Conservation (phyloP, 2,797 vertebrate species). For the Pipistrellus pygmaeus region DNA sequence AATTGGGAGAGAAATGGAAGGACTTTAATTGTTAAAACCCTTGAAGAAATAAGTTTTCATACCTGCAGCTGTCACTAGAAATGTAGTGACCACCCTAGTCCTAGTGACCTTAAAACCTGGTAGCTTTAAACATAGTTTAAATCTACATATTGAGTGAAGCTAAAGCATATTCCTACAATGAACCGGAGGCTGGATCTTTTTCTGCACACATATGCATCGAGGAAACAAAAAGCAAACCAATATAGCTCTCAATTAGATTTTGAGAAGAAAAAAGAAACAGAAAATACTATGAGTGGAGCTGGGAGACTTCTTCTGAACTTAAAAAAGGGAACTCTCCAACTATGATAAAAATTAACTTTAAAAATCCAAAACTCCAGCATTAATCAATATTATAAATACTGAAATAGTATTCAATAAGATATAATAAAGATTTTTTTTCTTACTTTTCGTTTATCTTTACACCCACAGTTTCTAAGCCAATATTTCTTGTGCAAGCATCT, state of each 20-base stretch:
- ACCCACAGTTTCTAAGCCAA: conserved; percentile 90
- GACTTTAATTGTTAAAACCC: neutral
- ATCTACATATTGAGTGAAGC: neutral
- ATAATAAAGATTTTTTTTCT: conserved; percentile 52
- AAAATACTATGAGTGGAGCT: neutral
- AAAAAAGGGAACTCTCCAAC: neutral
- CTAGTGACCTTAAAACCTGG: neutral
- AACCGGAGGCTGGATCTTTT: neutral
- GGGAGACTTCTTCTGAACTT: neutral
- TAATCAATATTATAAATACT: neutral
- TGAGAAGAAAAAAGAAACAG: neutral
- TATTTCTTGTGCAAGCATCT: conserved; percentile 89
- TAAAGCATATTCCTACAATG: neutral
- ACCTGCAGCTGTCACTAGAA: neutral
- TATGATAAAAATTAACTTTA: neutral
- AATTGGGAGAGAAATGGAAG: neutral
- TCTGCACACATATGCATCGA: neutral
- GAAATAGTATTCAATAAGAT: neutral
- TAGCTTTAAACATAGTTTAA: neutral
- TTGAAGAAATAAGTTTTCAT: neutral
- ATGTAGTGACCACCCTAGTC: neutral
- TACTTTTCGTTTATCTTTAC: conserved; percentile 91
- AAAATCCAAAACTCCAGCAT: neutral
- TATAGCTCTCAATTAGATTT: neutral
- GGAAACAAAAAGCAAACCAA: neutral